These are phyloP conservation scores for Cygnus buccinator DNA, from an alignment of 2,113 vertebrate genomes.

Conservation along the genomic window DNA sequence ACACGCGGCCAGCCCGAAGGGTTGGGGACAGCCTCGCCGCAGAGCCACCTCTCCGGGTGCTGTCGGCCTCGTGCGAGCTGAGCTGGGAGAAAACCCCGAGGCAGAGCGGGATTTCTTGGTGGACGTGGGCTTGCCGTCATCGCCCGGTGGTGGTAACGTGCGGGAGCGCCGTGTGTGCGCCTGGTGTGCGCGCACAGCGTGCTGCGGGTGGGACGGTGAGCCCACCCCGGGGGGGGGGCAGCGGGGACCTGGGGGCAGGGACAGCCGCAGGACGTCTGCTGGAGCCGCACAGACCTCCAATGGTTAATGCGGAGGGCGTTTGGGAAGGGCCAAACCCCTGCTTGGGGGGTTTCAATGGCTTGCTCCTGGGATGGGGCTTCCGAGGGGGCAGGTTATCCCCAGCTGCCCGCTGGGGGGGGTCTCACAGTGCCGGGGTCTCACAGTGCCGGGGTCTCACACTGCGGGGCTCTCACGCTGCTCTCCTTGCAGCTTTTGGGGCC, in stretches of 20 bases:
- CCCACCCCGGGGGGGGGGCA: rapidly evolving
- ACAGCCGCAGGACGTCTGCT: rapidly evolving
- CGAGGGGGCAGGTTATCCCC: not conserved
- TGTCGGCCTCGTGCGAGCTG: rapidly evolving
- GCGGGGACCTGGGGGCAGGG: not conserved
- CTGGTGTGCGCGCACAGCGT: not conserved
- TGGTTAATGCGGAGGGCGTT: not conserved
- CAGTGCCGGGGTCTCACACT: too few species aligned
- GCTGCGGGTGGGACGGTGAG: rapidly evolving
- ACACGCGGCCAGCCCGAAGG: not conserved
- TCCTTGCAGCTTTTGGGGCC: not conserved
- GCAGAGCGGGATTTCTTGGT: rapidly evolving
- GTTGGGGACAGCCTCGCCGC: not conserved
- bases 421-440: too few species aligned
- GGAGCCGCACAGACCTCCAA: not conserved
- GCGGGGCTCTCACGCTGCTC: not conserved
- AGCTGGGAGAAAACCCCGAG: not conserved
- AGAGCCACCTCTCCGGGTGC: not conserved
- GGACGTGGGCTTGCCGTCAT: not conserved
- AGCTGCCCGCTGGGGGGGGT: not conserved
- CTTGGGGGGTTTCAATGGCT: not conserved
- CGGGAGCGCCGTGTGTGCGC: rapidly evolving
- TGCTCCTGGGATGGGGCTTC: not conserved
- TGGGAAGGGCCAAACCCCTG: not conserved
- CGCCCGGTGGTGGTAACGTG: rapidly evolving